Evolutionary conservation across 1,140 invertebrate genomes (phyloP), one percentile per base, ranked within the genome.

Genomic region (Riptortus pedestris): DNA sequence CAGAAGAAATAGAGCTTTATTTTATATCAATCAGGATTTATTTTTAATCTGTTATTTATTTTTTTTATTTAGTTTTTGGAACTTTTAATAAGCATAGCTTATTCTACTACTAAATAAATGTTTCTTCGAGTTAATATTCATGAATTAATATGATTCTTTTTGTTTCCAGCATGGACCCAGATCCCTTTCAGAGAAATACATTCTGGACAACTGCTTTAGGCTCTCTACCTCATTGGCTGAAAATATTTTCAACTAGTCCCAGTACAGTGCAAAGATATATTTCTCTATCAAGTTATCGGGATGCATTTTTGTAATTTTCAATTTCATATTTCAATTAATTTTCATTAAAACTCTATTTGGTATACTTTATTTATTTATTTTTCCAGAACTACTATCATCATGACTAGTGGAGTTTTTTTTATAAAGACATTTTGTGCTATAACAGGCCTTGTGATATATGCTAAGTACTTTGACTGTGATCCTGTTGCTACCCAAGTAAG

Each of bases 201-300:
- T 81, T 90, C 3, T 93, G 88, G 88, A 81, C 83, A 24, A 80
- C 91, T 11, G 74, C 86, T 38, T 77, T 93, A 68, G 91, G 91
- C 0, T 87, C 87, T 0, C 84, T 83, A 71, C 79, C 90, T 22
- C 91, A 87, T 68, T 88, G 85, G 82, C 83, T 87, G 0, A 82
- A 85, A 29, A 85, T 89, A 63, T 90, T 90, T 72, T 83, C 86
- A 9, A 85, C 90, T 18, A 91, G 92, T 76, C 91, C 93, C 75
- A 88, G 89, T 12, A 88, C 91, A 81, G 85, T 93, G 0, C 91
- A 93, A 71, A 79, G 91, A 45, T 91, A 90, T 65, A 83, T 88
- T 66, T 83, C 89, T 0, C 73, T 90, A 63, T 81, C 85, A 0
- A 81, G 79, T 14, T 76, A 84, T 45, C 78, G 81, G 74, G 78